Conservation (phyloP, 2,888 invertebrate genomes). For the Panopea generosa region DNA sequence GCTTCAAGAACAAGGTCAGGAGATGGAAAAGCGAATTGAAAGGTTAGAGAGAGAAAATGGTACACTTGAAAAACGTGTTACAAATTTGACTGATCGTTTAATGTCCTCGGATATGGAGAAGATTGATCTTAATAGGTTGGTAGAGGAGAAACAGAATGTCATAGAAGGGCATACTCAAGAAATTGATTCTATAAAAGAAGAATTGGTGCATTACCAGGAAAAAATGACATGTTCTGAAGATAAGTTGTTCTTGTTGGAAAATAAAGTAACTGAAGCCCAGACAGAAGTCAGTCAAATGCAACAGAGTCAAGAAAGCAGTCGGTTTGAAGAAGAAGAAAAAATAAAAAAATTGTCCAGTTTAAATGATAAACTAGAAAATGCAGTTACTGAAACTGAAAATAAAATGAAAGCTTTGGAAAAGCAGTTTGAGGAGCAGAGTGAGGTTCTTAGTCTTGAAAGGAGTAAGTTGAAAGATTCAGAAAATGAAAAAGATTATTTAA, state of each 20-base stretch:
- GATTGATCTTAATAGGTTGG: conserved; percentile 11
- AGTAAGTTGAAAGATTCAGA: background rate
- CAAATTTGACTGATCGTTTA: conserved; percentile 41
- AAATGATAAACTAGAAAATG: background rate
- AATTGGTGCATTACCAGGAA: conserved; percentile 40
- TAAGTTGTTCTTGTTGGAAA: conserved; percentile 6
- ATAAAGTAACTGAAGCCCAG: conserved; percentile 12
- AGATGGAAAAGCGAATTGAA: conserved; percentile 42
- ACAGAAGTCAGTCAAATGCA: background rate
- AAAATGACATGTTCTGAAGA: conserved; percentile 28
- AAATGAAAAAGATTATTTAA: conserved; percentile 1
- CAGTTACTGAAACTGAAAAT: background rate
- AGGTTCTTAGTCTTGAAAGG: too few species aligned
- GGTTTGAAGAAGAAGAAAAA: conserved; percentile 4
- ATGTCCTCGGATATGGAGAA: conserved; percentile 57
- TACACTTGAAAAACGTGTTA: conserved; percentile 34
- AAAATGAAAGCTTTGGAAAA: conserved; percentile 16
- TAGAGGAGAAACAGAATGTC: conserved; percentile 51
- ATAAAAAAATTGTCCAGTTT: background rate
- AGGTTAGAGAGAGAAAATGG: conserved; percentile 54
- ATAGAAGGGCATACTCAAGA: conserved; percentile 40
- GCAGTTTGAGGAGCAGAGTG: background rate
- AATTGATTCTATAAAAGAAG: conserved; percentile 28
- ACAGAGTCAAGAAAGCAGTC: background rate
- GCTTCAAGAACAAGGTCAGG: conserved; percentile 37